phyloP scores from a whole-genome alignment of 2,888 invertebrate species.

The Laothoe populi region DNA sequence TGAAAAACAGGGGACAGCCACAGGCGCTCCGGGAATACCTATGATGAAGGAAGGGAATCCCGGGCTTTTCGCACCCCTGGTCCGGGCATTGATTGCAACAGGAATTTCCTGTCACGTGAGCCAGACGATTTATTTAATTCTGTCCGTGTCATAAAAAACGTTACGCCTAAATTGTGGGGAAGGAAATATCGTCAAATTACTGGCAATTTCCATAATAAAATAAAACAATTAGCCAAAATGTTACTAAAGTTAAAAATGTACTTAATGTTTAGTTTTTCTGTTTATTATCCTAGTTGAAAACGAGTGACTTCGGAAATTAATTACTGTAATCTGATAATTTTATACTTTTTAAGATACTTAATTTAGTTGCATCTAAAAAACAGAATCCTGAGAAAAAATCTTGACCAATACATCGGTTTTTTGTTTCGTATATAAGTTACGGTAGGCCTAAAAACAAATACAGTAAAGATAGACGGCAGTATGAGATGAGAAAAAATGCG shows the following conservation, averaged over 20 bases:
- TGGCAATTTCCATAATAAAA: neutral
- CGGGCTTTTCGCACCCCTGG: constrained; percentile 60
- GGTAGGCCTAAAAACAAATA: constrained; percentile 1
- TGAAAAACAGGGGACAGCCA: constrained; percentile 57
- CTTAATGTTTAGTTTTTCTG: too few relatives aligned
- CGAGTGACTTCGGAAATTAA: too few relatives aligned
- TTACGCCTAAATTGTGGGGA: constrained; percentile 14
- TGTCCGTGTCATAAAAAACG: constrained; percentile 31
- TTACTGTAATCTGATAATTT: too few relatives aligned
- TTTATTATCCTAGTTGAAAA: too few relatives aligned
- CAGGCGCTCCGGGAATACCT: constrained; percentile 70
- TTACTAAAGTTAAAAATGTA: neutral
- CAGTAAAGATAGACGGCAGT: neutral
- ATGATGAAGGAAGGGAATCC: constrained; percentile 76
- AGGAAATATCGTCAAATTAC: constrained; percentile 10
- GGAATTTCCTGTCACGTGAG: constrained; percentile 65
- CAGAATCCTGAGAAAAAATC: too few relatives aligned
- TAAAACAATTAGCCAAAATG: neutral
- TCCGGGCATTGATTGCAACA: constrained; percentile 56
- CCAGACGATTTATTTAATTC: constrained; percentile 36
- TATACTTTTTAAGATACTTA: neutral
- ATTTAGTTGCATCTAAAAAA: neutral
- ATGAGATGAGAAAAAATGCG: constrained; percentile 18
- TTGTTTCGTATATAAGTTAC: too few relatives aligned
- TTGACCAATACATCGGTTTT: too few relatives aligned